Percentiles rank a stretch among this genome's conserved stretches.
Evolutionary conservation across 2,797 vertebrate genomes (phyloP).

Genomic region (Pseudochaenichthys georgianus): DNA sequence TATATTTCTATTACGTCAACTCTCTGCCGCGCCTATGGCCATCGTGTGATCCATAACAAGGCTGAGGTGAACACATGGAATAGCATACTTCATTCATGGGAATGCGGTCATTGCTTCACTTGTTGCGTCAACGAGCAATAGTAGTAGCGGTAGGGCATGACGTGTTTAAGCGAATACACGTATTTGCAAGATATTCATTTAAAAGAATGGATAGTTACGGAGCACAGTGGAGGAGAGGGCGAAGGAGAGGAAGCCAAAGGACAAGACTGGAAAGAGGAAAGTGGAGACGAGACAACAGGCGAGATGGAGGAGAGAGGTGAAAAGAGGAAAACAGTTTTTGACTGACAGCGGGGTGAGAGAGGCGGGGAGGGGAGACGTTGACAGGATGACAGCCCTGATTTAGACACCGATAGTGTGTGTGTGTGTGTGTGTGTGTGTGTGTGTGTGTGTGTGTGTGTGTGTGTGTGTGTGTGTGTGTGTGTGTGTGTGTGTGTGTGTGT

Average conservation of each 20-base stretch:
- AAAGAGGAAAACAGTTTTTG: constrained; percentile 76
- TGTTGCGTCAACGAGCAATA: neutral
- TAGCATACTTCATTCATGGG: no score
- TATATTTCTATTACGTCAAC: no score
- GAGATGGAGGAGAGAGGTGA: constrained; percentile 55
- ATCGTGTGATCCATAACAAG: no score
- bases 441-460: no score
- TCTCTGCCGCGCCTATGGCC: no score
- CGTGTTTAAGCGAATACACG: neutral
- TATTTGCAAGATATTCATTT: constrained; percentile 3
- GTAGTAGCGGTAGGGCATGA: neutral
- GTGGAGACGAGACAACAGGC: constrained; percentile 74
- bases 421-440: no score
- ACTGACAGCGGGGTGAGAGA: constrained; percentile 74
- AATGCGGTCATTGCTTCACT: neutral
- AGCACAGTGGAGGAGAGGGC: constrained; percentile 13
- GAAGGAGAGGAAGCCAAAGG: constrained; percentile 21
- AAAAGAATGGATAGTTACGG: neutral
- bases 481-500: constrained; percentile 38
- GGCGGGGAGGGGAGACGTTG: constrained; percentile 69
- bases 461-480: constrained; percentile 35
- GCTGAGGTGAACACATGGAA: no score
- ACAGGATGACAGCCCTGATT: constrained; percentile 83
- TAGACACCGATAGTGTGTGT: no score
- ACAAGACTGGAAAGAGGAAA: constrained; percentile 38